Percentiles rank a stretch among this genome's conserved stretches.
phyloP scores from a whole-genome alignment of 1,140 invertebrate species.

The Tetranychus urticae region DNA sequence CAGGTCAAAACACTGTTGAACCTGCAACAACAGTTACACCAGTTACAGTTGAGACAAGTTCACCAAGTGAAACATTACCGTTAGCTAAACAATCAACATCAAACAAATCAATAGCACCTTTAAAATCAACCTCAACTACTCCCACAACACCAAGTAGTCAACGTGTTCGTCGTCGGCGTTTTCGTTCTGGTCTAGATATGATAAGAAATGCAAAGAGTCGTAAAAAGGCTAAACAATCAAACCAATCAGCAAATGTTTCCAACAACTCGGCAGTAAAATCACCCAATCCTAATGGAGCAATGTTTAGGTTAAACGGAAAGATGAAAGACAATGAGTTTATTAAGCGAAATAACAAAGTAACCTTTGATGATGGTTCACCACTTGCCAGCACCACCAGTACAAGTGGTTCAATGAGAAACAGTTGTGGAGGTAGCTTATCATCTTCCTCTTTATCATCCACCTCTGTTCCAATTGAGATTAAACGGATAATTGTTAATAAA shows the following conservation, averaged over 20 bases:
- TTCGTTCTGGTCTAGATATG: constrained; percentile 11
- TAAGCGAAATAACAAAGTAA: not conserved
- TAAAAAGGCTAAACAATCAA: not conserved
- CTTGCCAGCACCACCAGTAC: not conserved
- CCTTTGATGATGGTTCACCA: not conserved
- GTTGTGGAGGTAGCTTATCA: not conserved
- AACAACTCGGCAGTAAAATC: too few species aligned
- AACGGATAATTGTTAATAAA: constrained; percentile 73
- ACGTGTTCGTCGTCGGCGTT: constrained; percentile 6
- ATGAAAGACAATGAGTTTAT: not conserved
- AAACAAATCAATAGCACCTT: too few species aligned
- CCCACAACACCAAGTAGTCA: too few species aligned
- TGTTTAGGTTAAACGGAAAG: too few species aligned
- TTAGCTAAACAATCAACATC: too few species aligned
- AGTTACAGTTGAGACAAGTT: too few species aligned
- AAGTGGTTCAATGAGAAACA: not conserved
- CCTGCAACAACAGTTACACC: too few species aligned
- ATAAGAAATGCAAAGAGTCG: constrained; percentile 2
- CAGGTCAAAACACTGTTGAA: too few species aligned
- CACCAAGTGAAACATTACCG: too few species aligned
- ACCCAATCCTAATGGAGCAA: too few species aligned
- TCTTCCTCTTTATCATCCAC: not conserved
- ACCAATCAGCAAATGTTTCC: too few species aligned
- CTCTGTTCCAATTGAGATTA: constrained; percentile 36
- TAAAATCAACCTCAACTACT: too few species aligned